phyloP scores from a whole-genome alignment of 2,797 vertebrate genomes.

The Yasuhikotakia modesta region DNA sequence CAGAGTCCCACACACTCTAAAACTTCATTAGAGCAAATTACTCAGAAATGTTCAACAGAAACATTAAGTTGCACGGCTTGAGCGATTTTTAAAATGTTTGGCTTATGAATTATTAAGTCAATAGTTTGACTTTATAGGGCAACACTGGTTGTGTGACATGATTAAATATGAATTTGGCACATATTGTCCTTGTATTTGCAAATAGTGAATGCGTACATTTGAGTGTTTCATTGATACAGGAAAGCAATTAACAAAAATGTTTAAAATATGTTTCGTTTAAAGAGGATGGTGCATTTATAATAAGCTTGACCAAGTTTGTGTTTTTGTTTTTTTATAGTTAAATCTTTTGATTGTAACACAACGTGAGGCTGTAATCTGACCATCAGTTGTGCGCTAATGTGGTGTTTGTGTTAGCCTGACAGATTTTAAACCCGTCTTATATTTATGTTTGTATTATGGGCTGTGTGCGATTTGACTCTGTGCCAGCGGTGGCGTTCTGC shows the following conservation, averaged over 20 bases:
- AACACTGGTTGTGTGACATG: not conserved
- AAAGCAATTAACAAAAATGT: not conserved
- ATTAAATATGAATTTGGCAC: not conserved
- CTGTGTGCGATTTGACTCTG: constrained; percentile 2
- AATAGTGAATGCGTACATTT: no score
- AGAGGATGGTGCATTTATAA: no score
- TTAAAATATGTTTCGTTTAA: not conserved
- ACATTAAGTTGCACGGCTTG: not conserved
- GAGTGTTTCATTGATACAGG: not conserved
- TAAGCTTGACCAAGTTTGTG: no score
- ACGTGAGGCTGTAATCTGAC: not conserved
- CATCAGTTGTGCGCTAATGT: not conserved
- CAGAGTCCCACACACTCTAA: not conserved
- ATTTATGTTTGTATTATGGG: constrained; percentile 1
- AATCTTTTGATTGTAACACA: not conserved
- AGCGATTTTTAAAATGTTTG: not conserved
- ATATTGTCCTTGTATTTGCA: not conserved
- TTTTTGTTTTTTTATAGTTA: no score
- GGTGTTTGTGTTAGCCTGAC: not conserved
- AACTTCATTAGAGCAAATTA: constrained; percentile 12
- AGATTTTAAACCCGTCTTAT: not conserved
- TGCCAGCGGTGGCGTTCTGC: constrained; percentile 16
- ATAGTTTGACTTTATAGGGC: not conserved
- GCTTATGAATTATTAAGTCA: not conserved
- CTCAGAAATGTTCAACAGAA: not conserved